Conservation (phyloP, 2,888 invertebrate genomes). For the Heliothis peltigera region DNA sequence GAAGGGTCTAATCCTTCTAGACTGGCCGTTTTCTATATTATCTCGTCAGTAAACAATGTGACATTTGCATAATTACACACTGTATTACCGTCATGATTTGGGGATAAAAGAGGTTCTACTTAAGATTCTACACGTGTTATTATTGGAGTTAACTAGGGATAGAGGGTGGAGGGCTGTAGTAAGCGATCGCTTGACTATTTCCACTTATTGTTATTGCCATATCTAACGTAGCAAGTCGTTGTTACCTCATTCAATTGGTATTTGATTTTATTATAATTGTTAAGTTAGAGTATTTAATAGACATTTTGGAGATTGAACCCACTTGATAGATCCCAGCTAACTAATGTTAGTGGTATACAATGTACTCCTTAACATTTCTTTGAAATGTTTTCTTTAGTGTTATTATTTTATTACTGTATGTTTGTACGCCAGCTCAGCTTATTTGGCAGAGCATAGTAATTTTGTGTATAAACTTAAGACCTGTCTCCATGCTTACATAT, state of each 20-base stretch:
- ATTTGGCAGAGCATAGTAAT: no score
- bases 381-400: no score
- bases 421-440: no score
- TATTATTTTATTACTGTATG: no score
- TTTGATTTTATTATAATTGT: background rate
- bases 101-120: conserved; percentile 30
- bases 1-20: conserved; percentile 9
- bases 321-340: background rate
- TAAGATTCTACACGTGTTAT: conserved; percentile 43
- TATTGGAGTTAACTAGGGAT: conserved; percentile 37
- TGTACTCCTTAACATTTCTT: no score
- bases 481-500: no score
- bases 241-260: conserved; percentile 38
- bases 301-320: background rate
- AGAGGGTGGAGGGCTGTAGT: conserved; percentile 9
- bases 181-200: conserved; percentile 26
- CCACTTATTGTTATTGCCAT: conserved; percentile 44
- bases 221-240: conserved; percentile 24
- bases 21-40: conserved; percentile 31
- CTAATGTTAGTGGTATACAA: no score
- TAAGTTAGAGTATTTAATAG: background rate
- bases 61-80: conserved; percentile 49
- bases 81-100: conserved; percentile 39
- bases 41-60: conserved; percentile 37
- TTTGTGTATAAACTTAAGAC: no score